Conservation (phyloP, 2,113 vertebrate genomes). For the Seriola quinqueradiata region DNA sequence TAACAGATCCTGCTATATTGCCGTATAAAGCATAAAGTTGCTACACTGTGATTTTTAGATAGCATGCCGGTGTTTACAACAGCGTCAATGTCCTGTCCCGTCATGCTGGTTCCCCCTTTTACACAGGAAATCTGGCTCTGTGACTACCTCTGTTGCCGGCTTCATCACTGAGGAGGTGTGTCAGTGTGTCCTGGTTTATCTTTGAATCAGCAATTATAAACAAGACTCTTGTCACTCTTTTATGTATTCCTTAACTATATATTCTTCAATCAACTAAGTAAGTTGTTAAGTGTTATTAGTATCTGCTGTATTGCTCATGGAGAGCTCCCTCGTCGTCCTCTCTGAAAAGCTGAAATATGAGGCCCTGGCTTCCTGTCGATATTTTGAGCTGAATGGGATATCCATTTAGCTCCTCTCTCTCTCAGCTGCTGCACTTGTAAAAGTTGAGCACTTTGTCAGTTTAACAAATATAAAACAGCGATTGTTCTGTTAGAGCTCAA, state of each 20-base stretch:
- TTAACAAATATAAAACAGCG: not conserved
- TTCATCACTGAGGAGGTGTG: too few relatives aligned
- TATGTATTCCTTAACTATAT: not conserved
- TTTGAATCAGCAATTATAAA: not conserved
- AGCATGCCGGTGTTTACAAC: too few relatives aligned
- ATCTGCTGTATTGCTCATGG: not conserved
- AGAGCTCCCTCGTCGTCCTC: not conserved
- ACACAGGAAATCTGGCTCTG: too few relatives aligned
- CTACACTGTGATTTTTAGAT: too few relatives aligned
- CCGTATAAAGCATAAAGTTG: too few relatives aligned
- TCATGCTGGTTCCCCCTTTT: too few relatives aligned
- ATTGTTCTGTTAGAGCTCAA: not conserved
- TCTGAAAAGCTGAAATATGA: constrained; percentile 8
- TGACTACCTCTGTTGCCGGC: too few relatives aligned
- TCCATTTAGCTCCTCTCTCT: not conserved
- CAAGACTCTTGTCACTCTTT: not conserved
- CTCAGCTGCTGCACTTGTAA: not conserved
- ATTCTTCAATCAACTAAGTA: not conserved
- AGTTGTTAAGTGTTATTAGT: not conserved
- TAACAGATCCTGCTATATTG: too few relatives aligned
- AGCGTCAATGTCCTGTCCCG: too few relatives aligned
- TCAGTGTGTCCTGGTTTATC: too few relatives aligned
- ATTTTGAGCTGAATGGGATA: not conserved
- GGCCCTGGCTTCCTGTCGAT: not conserved
- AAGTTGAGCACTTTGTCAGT: not conserved